These are phyloP conservation scores for Colossoma macropomum DNA, from an alignment of 2,113 vertebrate genomes.

Conservation along the genomic window DNA sequence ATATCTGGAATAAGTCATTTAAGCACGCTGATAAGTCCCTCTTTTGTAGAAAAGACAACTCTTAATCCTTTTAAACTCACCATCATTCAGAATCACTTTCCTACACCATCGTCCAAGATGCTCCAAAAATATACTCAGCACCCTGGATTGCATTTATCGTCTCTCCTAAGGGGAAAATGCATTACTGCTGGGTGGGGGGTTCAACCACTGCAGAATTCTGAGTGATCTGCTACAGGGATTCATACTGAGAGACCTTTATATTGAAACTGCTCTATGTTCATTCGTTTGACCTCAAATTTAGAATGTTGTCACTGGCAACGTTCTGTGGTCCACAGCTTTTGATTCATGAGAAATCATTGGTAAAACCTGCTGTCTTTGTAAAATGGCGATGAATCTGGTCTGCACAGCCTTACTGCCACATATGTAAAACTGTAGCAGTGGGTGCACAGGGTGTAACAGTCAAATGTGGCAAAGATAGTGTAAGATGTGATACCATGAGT, in stretches of 20 bases:
- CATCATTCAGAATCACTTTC: background rate
- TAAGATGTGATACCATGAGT: no score
- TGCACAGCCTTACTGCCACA: background rate
- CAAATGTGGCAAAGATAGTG: no score
- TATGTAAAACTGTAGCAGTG: background rate
- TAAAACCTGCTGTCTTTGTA: background rate
- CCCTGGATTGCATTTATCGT: slow-evolving; percentile 5
- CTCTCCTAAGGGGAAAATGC: slow-evolving; percentile 12
- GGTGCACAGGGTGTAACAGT: background rate
- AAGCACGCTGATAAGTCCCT: no score
- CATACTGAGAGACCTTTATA: slow-evolving; percentile 29
- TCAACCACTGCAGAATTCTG: slow-evolving; percentile 9
- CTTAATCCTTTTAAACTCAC: background rate
- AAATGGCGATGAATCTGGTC: background rate
- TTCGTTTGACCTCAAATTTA: slow-evolving; percentile 1
- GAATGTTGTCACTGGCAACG: background rate
- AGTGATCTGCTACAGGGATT: slow-evolving; percentile 5
- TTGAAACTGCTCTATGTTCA: slow-evolving; percentile 1
- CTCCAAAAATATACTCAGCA: background rate
- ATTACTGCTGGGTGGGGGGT: slow-evolving; percentile 20
- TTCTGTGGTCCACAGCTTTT: background rate
- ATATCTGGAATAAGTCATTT: no score
- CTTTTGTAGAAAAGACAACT: background rate
- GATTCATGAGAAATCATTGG: background rate
- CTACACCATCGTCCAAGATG: background rate